Evolutionary conservation across 2,113 vertebrate genomes (phyloP), one percentile per base, ranked within the genome.

Genomic region (Stictonetta naevosa): DNA sequence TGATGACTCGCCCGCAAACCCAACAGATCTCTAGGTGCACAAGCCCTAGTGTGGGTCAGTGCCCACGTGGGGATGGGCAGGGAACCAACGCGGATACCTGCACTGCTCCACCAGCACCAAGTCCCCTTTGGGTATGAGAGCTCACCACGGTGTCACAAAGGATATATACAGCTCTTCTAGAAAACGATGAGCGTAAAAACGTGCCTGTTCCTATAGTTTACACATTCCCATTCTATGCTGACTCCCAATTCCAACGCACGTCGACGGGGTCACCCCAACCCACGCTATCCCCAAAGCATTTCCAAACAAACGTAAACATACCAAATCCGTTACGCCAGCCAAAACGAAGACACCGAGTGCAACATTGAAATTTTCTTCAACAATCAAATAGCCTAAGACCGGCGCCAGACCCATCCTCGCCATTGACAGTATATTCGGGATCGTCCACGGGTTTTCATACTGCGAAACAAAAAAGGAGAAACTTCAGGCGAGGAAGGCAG

Each of bases 401-500:
- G 99, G 99, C 26, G 99, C 98, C 95, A 99, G 94, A 33, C 98
- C 95, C 89, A 99, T 99, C 74, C 99, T 98, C 16, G 98, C 98
- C 98, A 99, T 97, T 33, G 99, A 99, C 95, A 99, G 96, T 75
- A 99, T 97, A 79, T 99, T 99, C 42, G 99, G 99, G 94, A 99
- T 97, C 7, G 99, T 99, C 99, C 99, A 99, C 3, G 99, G 99
- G 94, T 99, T 99, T 97, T 99, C 99, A 96, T 99, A 99, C 99
- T 99, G 93, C 0, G 95, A 68, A 93, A 85, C 5, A 46, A 93
- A 77, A 86, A 42, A 89, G 11, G 33, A 40, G 13, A 88, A 48
- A 10, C 55, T 31, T 83, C 62, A 97, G 83, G 29, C 10, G 14
- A 4, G 22, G 66, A 55, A 33, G 2, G 20, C 60, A 74, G 55